Evolutionary conservation across 1,140 invertebrate species (phyloP).

Genomic region (Drosophila baimaii): DNA sequence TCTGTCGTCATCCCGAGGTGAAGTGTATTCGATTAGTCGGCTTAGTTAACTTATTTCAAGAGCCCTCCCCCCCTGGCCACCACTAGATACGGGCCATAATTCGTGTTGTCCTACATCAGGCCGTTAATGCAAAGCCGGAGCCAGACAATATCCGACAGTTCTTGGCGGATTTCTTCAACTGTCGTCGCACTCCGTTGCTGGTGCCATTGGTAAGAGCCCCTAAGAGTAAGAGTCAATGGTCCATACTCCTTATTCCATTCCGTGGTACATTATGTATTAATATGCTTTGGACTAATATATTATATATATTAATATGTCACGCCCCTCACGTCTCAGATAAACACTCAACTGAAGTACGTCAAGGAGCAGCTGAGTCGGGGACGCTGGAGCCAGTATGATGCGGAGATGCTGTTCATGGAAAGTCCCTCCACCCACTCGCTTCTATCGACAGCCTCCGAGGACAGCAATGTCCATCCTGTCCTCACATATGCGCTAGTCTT

Average conservation of each 20-base stretch:
- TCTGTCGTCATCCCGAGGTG: slow-evolving; percentile 65
- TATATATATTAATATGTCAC: neutral
- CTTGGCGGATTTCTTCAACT: slow-evolving; percentile 61
- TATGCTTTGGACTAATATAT: too few relatives aligned
- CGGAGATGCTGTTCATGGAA: slow-evolving; percentile 65
- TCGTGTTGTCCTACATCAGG: slow-evolving; percentile 61
- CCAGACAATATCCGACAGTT: slow-evolving; percentile 45
- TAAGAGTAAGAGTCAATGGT: too few relatives aligned
- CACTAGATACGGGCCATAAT: slow-evolving; percentile 67
- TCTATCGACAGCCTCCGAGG: slow-evolving; percentile 52
- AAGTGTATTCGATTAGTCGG: too few relatives aligned
- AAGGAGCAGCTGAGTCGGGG: slow-evolving; percentile 61
- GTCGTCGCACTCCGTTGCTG: slow-evolving; percentile 43
- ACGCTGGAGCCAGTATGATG: slow-evolving; percentile 70
- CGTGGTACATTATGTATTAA: neutral
- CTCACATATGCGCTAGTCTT: slow-evolving; percentile 67
- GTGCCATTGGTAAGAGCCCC: slow-evolving; percentile 61
- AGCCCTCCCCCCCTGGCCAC: accelerated
- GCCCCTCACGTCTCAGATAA: slow-evolving; percentile 40
- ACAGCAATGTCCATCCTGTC: slow-evolving; percentile 60
- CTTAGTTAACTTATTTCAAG: neutral
- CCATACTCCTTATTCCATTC: neutral
- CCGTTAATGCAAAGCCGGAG: slow-evolving; percentile 52
- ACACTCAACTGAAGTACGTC: slow-evolving; percentile 63
- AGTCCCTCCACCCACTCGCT: slow-evolving; percentile 62